These are phyloP conservation scores for Thaumetopoea pityocampa DNA, from an alignment of 1,140 invertebrate genomes.

Conservation along the genomic window DNA sequence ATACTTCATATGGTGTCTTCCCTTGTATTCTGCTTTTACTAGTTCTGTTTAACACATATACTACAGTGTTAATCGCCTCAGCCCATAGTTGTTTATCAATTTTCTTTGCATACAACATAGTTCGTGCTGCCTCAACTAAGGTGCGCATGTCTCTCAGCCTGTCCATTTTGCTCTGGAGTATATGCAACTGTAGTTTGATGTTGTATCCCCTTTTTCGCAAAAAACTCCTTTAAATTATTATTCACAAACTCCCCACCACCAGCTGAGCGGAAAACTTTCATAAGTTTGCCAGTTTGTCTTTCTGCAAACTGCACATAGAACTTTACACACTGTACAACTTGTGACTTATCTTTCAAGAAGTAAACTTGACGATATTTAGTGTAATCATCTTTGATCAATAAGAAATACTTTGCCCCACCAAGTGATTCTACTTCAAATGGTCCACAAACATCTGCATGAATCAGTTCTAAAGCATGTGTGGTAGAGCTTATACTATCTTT, in stretches of 20 bases:
- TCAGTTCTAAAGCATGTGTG: background rate
- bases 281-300: background rate
- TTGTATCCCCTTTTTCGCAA: background rate
- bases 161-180: slow-evolving; percentile 1
- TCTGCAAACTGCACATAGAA: background rate
- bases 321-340: background rate
- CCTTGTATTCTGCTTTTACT: background rate
- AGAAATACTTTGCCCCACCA: background rate
- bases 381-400: background rate
- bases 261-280: background rate
- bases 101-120: background rate
- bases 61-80: background rate
- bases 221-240: background rate
- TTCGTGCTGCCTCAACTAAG: background rate
- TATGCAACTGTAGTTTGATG: background rate
- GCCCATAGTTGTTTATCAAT: background rate
- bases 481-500: background rate
- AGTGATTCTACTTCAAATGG: slow-evolving; percentile 1
- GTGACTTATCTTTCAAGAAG: background rate
- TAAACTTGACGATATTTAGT: background rate
- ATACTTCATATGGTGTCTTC: background rate
- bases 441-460: background rate
- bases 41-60: background rate
- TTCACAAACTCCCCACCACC: slow-evolving; percentile 1
- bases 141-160: slow-evolving; percentile 1